Evolutionary conservation across 2,888 invertebrate species (phyloP).

Genomic region (Conomelus anceps): DNA sequence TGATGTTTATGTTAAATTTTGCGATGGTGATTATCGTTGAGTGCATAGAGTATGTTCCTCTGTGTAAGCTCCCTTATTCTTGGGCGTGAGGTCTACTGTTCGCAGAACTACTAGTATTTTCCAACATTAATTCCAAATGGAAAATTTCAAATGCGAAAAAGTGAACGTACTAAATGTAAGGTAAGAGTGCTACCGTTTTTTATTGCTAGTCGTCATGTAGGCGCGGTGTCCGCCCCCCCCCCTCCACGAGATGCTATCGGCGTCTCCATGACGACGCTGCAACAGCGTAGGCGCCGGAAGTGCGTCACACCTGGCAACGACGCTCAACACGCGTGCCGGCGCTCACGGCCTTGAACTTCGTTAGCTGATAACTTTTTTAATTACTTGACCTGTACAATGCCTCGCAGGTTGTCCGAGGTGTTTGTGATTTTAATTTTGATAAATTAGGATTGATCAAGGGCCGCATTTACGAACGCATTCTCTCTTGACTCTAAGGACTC

Average conservation of each 20-base stretch:
- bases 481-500: no score
- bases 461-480: no score
- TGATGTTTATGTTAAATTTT: no score
- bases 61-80: no score
- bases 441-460: neutral
- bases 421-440: neutral
- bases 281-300: slow-evolving; percentile 27
- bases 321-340: neutral
- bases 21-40: no score
- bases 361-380: neutral
- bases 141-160: neutral
- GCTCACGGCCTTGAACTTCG: slow-evolving; percentile 25
- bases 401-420: neutral
- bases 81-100: no score
- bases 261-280: slow-evolving; percentile 29
- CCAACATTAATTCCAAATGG: no score
- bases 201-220: neutral
- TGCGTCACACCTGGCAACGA: slow-evolving; percentile 16
- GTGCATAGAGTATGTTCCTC: no score
- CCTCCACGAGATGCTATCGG: slow-evolving; percentile 3
- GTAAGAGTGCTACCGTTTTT: neutral
- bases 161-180: no score
- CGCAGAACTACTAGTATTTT: no score
- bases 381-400: neutral
- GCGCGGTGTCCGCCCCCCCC: neutral